phyloP scores from a whole-genome alignment of 2,888 invertebrate species.

The Schizotus pectinicornis region DNA sequence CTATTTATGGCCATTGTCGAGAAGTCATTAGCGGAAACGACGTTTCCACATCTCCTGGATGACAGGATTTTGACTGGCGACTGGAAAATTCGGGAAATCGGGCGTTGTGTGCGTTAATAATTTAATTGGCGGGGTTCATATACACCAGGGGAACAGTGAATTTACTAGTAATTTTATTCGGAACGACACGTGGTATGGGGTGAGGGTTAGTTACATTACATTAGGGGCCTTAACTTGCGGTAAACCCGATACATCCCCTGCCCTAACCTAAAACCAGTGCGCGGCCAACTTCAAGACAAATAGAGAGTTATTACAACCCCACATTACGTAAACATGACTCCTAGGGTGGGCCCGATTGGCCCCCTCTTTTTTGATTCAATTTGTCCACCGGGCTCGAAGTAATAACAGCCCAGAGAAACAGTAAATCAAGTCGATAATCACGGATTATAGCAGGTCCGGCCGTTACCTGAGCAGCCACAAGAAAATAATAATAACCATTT shows the following conservation, averaged over 20 bases:
- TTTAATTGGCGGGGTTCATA: slow-evolving; percentile 41
- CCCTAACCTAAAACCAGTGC: slow-evolving; percentile 1
- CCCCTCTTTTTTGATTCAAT: too few species aligned
- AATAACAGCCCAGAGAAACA: too few species aligned
- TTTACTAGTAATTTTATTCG: slow-evolving; percentile 47
- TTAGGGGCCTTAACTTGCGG: slow-evolving; percentile 32
- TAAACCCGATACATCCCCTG: slow-evolving; percentile 21
- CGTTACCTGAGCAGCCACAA: too few species aligned
- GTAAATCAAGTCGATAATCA: too few species aligned
- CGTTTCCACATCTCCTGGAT: not conserved
- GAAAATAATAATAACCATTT: too few species aligned
- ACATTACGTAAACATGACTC: slow-evolving; percentile 19
- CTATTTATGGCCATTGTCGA: not conserved
- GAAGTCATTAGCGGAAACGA: slow-evolving; percentile 7
- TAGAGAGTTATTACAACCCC: slow-evolving; percentile 23
- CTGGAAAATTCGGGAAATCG: slow-evolving; percentile 2
- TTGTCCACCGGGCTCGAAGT: too few species aligned
- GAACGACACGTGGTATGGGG: slow-evolving; percentile 43
- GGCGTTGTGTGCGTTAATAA: slow-evolving; percentile 38
- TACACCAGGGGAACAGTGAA: slow-evolving; percentile 40
- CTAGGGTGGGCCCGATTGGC: too few species aligned
- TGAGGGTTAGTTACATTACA: slow-evolving; percentile 45
- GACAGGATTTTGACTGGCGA: too few species aligned
- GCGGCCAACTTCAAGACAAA: slow-evolving; percentile 19
- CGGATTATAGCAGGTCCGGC: too few species aligned